Conservation (phyloP, 2,797 vertebrate genomes). For the Cercopithecus neglectus region DNA sequence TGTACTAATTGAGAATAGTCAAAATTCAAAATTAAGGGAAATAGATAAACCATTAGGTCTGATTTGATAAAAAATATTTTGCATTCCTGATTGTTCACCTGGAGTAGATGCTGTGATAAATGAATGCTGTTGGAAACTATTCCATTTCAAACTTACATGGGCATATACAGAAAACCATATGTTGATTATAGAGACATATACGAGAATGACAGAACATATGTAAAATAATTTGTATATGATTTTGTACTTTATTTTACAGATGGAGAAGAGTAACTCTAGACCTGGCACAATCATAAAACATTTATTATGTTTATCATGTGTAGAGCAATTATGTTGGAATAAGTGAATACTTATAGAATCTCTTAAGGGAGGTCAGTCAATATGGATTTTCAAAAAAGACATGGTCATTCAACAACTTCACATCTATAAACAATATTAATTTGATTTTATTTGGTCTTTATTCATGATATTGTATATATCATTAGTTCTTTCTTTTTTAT, state of each 20-base stretch:
- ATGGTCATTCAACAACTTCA: background rate
- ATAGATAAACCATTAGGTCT: background rate
- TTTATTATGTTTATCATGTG: background rate
- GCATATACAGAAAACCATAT: background rate
- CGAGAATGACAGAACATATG: background rate
- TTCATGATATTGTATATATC: background rate
- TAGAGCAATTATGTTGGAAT: background rate
- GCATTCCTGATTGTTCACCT: background rate
- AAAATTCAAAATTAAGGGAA: background rate
- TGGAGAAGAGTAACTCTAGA: background rate
- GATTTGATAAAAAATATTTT: background rate
- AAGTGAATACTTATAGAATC: background rate
- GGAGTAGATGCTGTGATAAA: background rate
- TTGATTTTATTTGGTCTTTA: background rate
- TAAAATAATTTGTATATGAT: background rate
- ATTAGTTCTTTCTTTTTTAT: background rate
- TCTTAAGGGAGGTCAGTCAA: background rate
- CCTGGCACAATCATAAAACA: background rate
- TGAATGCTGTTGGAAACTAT: background rate
- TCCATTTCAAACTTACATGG: background rate
- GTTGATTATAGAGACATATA: background rate
- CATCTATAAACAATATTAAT: background rate
- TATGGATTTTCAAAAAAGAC: background rate
- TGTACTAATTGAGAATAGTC: background rate
- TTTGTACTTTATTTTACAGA: background rate